A percentile compares a stretch with the other conserved stretches of the same genome.
Evolutionary conservation across 2,113 vertebrate genomes (phyloP).

Genomic region (Syrmaticus mikado): DNA sequence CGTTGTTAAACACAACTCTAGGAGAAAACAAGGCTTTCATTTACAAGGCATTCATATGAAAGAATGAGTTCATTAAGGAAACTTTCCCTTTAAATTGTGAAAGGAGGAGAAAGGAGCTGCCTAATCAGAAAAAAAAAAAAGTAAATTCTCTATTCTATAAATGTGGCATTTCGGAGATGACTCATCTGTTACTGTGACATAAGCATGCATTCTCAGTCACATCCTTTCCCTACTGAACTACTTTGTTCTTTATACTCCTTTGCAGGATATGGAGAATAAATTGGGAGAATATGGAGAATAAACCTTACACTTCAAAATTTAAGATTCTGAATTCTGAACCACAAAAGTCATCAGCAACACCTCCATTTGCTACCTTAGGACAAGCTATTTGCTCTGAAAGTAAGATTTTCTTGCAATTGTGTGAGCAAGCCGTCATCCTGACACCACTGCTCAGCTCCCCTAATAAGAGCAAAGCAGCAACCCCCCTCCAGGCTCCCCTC

Average conservation of each 20-base stretch:
- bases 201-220: neutral
- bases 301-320: neutral
- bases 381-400: neutral
- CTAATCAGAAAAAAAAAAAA: neutral
- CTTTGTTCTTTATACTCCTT: neutral
- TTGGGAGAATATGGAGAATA: neutral
- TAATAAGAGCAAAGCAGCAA: neutral
- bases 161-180: neutral
- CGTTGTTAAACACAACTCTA: neutral
- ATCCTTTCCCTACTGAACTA: neutral
- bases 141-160: neutral
- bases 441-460: neutral
- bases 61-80: constrained; percentile 67
- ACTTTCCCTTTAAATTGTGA: constrained; percentile 12
- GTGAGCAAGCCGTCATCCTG: neutral
- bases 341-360: neutral
- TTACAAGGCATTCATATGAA: constrained; percentile 35
- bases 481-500: neutral
- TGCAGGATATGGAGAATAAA: neutral
- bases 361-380: neutral
- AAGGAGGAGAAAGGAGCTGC: constrained; percentile 42
- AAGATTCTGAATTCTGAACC: neutral
- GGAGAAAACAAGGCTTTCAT: constrained; percentile 63
- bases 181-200: neutral
- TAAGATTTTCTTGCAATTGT: neutral